Conservation (phyloP, 2,113 vertebrate genomes). For the Python bivittatus region DNA sequence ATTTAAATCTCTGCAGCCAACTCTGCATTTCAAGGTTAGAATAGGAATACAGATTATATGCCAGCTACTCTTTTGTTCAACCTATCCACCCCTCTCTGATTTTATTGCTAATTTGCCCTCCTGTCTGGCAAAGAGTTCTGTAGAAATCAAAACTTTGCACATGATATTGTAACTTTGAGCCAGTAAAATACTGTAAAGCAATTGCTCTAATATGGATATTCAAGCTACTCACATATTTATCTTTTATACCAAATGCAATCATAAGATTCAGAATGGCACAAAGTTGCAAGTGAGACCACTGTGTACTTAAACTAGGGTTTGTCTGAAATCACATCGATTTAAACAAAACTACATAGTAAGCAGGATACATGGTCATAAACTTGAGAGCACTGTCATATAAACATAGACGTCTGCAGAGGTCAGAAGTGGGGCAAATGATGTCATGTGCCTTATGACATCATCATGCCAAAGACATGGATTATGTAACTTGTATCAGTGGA, state of each 20-base stretch:
- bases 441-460: background rate
- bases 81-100: background rate
- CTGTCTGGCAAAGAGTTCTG: background rate
- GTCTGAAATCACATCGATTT: background rate
- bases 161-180: background rate
- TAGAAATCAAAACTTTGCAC: background rate
- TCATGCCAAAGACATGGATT: background rate
- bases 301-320: background rate
- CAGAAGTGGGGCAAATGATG: background rate
- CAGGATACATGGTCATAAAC: background rate
- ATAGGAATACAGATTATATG: background rate
- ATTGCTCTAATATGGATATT: background rate
- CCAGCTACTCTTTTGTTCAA: background rate
- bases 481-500: background rate
- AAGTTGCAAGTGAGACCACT: background rate
- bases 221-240: rapidly evolving
- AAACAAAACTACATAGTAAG: background rate
- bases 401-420: background rate
- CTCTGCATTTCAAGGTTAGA: background rate
- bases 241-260: background rate
- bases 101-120: background rate
- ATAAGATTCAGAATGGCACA: background rate
- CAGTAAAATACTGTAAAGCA: background rate
- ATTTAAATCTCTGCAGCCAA: background rate
- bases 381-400: background rate